Percentiles rank a stretch among this genome's conserved stretches.
These are phyloP conservation scores for Megaceryle alcyon DNA, from an alignment of 2,797 vertebrate genomes.

Conservation along the genomic window DNA sequence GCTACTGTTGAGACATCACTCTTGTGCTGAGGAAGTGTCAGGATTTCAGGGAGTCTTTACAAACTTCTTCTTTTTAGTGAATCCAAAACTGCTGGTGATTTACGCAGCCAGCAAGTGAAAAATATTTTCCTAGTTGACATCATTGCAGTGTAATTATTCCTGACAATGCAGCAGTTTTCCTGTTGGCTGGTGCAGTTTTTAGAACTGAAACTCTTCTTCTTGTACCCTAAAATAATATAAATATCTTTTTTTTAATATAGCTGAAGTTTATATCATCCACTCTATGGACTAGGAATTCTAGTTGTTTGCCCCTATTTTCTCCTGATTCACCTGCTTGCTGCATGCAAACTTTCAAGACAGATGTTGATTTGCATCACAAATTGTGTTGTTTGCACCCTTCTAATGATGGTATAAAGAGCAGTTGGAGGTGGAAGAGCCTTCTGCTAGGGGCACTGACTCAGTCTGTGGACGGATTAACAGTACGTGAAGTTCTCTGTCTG, in stretches of 20 bases:
- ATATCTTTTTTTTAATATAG: neutral
- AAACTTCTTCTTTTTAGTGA: neutral
- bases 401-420: neutral
- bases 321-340: neutral
- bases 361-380: neutral
- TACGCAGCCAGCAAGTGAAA: neutral
- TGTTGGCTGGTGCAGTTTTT: neutral
- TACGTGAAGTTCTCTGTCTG: slow-evolving; percentile 34
- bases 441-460: slow-evolving; percentile 50
- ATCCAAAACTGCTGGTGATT: neutral
- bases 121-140: slow-evolving; percentile 18
- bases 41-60: neutral
- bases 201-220: neutral
- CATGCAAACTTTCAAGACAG: neutral
- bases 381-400: slow-evolving; percentile 4
- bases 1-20: neutral
- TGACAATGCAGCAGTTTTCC: neutral
- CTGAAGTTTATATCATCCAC: neutral
- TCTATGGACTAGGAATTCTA: neutral
- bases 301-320: neutral
- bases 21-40: neutral
- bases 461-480: neutral
- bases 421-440: neutral
- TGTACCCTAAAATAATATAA: neutral
- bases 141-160: neutral